These are phyloP conservation scores for Gymnoscelis rufifasciata DNA, from an alignment of 2,888 invertebrate species.

Conservation along the genomic window DNA sequence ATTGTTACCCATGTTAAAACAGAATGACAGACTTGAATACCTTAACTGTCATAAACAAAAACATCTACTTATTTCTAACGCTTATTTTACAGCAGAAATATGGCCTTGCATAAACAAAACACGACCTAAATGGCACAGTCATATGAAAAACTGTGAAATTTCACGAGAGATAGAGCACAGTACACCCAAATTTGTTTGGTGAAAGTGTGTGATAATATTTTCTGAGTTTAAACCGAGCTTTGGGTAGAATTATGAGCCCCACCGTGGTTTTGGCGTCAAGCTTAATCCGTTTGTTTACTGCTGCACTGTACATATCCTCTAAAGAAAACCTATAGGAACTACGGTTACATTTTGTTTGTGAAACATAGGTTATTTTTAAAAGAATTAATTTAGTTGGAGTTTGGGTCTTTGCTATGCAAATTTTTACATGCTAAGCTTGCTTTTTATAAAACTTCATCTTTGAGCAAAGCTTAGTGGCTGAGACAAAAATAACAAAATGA, in stretches of 20 bases:
- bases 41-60: background rate
- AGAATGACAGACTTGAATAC: too few relatives aligned
- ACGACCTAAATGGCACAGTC: slow-evolving; percentile 6
- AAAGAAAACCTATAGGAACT: background rate
- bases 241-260: slow-evolving; percentile 42
- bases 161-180: slow-evolving; percentile 17
- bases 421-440: too few relatives aligned
- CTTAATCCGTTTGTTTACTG: slow-evolving; percentile 47
- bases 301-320: slow-evolving; percentile 10
- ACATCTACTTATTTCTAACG: background rate
- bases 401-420: too few relatives aligned
- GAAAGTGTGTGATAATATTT: slow-evolving; percentile 24
- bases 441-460: too few relatives aligned
- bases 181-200: slow-evolving; percentile 25
- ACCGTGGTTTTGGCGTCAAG: slow-evolving; percentile 42
- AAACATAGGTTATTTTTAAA: too few relatives aligned
- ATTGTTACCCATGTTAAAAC: too few relatives aligned
- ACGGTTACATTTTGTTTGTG: too few relatives aligned
- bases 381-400: too few relatives aligned
- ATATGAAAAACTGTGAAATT: slow-evolving; percentile 19
- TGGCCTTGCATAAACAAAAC: slow-evolving; percentile 6
- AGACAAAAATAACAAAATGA: too few relatives aligned
- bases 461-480: too few relatives aligned
- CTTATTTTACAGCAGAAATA: background rate
- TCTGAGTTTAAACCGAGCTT: slow-evolving; percentile 29